Evolutionary conservation across 2,888 invertebrate species (phyloP).

Genomic region (Anarsia innoxiella): DNA sequence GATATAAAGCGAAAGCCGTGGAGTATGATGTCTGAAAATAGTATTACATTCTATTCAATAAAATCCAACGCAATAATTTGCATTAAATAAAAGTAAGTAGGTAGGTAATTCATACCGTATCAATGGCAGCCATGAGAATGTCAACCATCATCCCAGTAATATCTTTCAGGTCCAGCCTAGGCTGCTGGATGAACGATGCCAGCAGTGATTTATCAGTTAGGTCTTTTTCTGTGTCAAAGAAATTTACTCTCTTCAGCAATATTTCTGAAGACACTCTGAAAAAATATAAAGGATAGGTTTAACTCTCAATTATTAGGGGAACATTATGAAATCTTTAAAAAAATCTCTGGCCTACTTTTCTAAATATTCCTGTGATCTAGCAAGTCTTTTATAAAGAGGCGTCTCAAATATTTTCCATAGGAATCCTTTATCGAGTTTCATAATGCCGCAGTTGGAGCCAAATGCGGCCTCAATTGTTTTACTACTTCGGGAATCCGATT

Average conservation of each 20-base stretch:
- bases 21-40: slow-evolving; percentile 85
- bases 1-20: slow-evolving; percentile 85
- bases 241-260: slow-evolving; percentile 71
- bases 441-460: slow-evolving; percentile 80
- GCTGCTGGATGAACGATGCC: slow-evolving; percentile 79
- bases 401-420: slow-evolving; percentile 84
- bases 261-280: slow-evolving; percentile 79
- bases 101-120: slow-evolving; percentile 76
- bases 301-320: background rate
- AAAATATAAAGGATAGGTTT: background rate
- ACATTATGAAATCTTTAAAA: background rate
- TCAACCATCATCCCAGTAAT: slow-evolving; percentile 90
- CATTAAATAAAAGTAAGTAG: background rate
- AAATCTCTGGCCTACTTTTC: slow-evolving; percentile 65
- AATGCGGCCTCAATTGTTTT: slow-evolving; percentile 83
- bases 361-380: slow-evolving; percentile 80
- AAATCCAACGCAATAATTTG: too few species aligned
- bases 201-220: slow-evolving; percentile 72
- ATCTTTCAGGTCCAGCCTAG: slow-evolving; percentile 83
- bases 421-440: slow-evolving; percentile 81
- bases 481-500: slow-evolving; percentile 76
- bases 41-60: too few species aligned
- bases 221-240: slow-evolving; percentile 43
- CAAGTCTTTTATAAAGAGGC: slow-evolving; percentile 80
- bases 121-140: slow-evolving; percentile 88